phyloP scores from a whole-genome alignment of 1,140 invertebrate species.

The Zaprionus gabonicus region DNA sequence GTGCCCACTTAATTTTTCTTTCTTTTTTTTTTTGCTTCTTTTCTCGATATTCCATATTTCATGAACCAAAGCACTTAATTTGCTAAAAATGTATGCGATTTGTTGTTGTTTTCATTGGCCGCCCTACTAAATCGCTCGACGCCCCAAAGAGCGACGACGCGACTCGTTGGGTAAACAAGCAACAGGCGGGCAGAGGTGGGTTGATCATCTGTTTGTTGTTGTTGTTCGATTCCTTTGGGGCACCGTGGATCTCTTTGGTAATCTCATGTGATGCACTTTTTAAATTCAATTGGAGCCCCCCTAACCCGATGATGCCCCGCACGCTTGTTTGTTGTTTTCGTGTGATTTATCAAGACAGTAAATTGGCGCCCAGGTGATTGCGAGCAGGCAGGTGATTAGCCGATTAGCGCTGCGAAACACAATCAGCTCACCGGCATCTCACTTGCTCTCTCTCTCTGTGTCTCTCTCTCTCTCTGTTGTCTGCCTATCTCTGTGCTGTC shows the following conservation, averaged over 20 bases:
- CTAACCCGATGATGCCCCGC: background rate
- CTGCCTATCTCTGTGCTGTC: constrained; percentile 13
- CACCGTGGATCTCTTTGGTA: background rate
- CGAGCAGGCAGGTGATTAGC: background rate
- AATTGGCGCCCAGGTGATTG: constrained; percentile 7
- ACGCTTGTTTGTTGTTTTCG: constrained; percentile 5
- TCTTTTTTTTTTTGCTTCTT: constrained; percentile 6
- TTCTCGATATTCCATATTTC: constrained; percentile 11
- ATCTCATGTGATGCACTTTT: constrained; percentile 8
- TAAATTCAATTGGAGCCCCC: background rate
- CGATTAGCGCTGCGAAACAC: background rate
- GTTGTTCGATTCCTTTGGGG: background rate
- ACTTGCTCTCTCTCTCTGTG: background rate
- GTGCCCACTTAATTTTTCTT: constrained; percentile 3
- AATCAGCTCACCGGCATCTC: constrained; percentile 2
- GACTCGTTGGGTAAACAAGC: constrained; percentile 30
- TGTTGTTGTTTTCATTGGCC: constrained; percentile 13
- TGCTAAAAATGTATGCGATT: constrained; percentile 44
- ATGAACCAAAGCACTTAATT: constrained; percentile 19
- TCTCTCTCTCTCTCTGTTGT: background rate
- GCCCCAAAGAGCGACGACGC: constrained; percentile 21
- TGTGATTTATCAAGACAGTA: constrained; percentile 19
- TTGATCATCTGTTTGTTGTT: constrained; percentile 26
- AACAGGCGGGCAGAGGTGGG: constrained; percentile 30
- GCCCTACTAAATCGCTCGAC: constrained; percentile 29